These are phyloP conservation scores for Recurvirostra avosetta DNA, from an alignment of 2,113 vertebrate genomes.

Conservation along the genomic window DNA sequence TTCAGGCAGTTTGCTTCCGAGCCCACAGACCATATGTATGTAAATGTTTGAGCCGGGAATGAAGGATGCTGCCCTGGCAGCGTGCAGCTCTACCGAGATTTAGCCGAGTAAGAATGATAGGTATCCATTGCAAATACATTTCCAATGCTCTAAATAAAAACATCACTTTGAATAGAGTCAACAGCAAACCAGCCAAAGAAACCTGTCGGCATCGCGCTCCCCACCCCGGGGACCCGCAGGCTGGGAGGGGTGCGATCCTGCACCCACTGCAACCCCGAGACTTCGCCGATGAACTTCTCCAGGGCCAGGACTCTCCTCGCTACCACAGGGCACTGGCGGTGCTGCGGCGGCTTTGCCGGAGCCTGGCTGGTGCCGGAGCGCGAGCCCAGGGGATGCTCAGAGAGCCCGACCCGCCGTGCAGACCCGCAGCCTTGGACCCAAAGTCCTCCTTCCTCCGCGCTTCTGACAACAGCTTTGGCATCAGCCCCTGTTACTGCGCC, in stretches of 20 bases:
- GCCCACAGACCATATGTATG: accelerated
- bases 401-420: accelerated
- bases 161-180: accelerated
- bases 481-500: background rate
- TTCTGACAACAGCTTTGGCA: background rate
- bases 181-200: background rate
- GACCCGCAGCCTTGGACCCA: accelerated
- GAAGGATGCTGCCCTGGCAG: background rate
- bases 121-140: background rate
- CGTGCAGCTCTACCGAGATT: accelerated
- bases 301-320: background rate
- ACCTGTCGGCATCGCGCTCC: accelerated
- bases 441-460: accelerated
- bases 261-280: background rate
- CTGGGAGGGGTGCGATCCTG: background rate
- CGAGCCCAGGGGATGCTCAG: background rate
- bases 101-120: accelerated
- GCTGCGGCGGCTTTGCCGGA: background rate
- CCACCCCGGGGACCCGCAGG: accelerated
- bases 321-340: accelerated
- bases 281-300: background rate
- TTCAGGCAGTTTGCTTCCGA: background rate
- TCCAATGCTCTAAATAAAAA: background rate
- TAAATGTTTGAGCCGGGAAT: background rate
- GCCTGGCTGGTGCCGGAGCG: background rate